These are phyloP conservation scores for Alfaro cultratus DNA, from an alignment of 2,797 vertebrate species.

Conservation along the genomic window DNA sequence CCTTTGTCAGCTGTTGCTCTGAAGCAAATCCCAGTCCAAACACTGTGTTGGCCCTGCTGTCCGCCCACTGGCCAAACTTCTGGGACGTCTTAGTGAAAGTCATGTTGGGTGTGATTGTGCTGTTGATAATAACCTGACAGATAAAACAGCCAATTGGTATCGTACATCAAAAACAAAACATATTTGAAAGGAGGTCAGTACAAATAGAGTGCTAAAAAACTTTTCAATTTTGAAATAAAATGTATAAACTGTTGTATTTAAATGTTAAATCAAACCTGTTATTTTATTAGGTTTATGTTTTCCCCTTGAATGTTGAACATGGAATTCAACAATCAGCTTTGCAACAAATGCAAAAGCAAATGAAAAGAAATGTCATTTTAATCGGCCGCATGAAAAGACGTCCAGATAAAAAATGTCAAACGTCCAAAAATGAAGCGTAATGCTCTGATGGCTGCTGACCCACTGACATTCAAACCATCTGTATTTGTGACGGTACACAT, in stretches of 20 bases:
- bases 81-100: slow-evolving; percentile 97
- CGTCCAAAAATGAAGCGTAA: background rate
- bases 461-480: slow-evolving; percentile 42
- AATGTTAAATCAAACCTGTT: background rate
- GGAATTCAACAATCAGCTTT: background rate
- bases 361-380: background rate
- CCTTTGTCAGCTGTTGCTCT: slow-evolving; percentile 93
- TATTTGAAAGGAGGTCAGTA: background rate
- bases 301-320: background rate
- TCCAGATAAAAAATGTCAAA: background rate
- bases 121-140: slow-evolving; percentile 97
- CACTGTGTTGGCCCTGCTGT: slow-evolving; percentile 97
- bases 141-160: background rate
- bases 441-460: slow-evolving; percentile 30
- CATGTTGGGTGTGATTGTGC: slow-evolving; percentile 98
- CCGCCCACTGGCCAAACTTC: slow-evolving; percentile 98
- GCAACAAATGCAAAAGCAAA: background rate
- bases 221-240: background rate
- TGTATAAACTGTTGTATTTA: background rate
- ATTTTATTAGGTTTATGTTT: background rate
- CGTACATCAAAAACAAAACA: background rate
- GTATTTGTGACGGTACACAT: slow-evolving; percentile 22
- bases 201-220: background rate
- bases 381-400: background rate
- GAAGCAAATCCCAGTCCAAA: slow-evolving; percentile 94